Base-by-base conservation (phyloP, 1,140 invertebrate species). In the Dendrolimus kikuchii region DNA sequence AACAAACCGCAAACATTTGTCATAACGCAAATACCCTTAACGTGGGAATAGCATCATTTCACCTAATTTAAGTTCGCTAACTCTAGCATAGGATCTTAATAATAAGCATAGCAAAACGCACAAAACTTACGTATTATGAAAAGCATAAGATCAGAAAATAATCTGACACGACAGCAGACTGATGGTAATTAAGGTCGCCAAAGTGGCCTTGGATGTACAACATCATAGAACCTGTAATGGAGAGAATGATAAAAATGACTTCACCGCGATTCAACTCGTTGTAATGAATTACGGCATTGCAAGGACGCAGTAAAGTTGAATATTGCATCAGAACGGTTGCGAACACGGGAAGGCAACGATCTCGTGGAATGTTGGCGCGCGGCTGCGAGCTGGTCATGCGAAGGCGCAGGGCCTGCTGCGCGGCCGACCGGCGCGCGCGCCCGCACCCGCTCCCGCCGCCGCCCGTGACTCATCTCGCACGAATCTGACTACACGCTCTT, bases 281-380 rank as follows among this genome's bases (percentile, higher is more conserved):
- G 71, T 75, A 82, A 82, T 79, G 81, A 86, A 86, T 86, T 86
- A 84, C 81, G 82, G 80, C 82, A 86, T 84, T 86, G 81, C 81
- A 86, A 86, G 82, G 82, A 86, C 82, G 82, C 80, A 76, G 77
- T 84, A 86, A 83, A 84, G 81, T 86, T 86, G 79, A 86, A 82
- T 86, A 84, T 84, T 86, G 82, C 81, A 86, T 86, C 82, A 86
- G 77, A 78, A 73, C 57, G 66, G 67, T 73, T 68, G 70, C 72
- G 65, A 76, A 64, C 65, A 57, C 52, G 51, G 74, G 73, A 71
- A 86, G 82, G 76, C 82, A 86, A 83, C 66, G 82, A 60, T 80
- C 82, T 70, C 73, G 58, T 66, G 80, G 82, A 86, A 86, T 86
- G 82, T 71, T 68, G 74, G 73, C 66, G 60, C 66, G 60, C 56